Evolutionary conservation across 2,888 invertebrate genomes (phyloP).

Genomic region (Prenolepis imparis): DNA sequence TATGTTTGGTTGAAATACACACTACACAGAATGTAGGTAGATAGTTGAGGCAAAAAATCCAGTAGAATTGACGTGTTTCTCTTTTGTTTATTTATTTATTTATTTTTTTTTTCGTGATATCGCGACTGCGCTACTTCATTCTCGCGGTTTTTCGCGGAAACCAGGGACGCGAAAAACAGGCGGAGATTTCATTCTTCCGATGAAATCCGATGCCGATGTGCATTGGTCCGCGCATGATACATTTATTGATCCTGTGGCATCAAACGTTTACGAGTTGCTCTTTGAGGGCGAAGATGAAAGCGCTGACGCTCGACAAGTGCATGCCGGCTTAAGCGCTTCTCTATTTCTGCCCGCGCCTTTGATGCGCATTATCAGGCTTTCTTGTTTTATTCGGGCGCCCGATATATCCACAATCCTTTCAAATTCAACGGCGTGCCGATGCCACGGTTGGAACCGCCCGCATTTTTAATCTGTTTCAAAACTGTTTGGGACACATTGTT

Average conservation of each 20-base stretch:
- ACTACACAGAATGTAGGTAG: not conserved
- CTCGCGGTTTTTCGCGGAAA: constrained; percentile 22
- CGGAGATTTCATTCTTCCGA: constrained; percentile 61
- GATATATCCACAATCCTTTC: constrained; percentile 70
- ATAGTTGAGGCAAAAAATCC: not conserved
- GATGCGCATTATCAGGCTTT: constrained; percentile 80
- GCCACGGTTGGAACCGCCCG: constrained; percentile 62
- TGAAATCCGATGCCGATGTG: constrained; percentile 65
- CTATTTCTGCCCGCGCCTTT: constrained; percentile 82
- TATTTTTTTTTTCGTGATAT: not conserved
- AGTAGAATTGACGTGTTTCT: not conserved
- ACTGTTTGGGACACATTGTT: constrained; percentile 46
- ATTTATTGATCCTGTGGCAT: constrained; percentile 77
- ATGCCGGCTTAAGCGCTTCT: constrained; percentile 77
- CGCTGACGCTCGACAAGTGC: constrained; percentile 77
- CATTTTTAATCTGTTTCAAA: constrained; percentile 59
- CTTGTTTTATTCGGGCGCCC: constrained; percentile 73
- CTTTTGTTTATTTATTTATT: too few species aligned
- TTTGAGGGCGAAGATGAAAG: constrained; percentile 83
- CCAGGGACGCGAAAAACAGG: constrained; percentile 18
- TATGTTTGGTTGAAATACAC: not conserved
- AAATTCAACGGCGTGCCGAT: constrained; percentile 52
- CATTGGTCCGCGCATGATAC: constrained; percentile 72
- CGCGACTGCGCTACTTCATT: not conserved
- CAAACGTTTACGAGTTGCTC: constrained; percentile 79